Evolutionary conservation across 2,888 invertebrate species (phyloP), one percentile per base, ranked within the genome.

Genomic region (Eilema depressum): DNA sequence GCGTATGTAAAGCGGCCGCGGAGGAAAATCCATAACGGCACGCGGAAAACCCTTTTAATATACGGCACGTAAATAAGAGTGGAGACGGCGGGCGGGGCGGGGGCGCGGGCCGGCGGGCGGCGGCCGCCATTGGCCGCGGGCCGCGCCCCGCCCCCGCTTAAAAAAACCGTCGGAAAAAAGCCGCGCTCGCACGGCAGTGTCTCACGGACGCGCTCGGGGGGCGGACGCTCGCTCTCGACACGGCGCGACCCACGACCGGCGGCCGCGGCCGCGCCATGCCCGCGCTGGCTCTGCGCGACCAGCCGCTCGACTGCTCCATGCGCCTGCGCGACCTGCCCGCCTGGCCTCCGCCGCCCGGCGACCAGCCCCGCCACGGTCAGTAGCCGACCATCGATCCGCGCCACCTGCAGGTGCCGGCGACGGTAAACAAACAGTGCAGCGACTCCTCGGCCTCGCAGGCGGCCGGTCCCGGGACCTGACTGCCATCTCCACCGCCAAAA

Each of bases 231-330:
- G 86, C 85, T 82, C 86, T 85, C 82, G 90, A 89, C 87, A 92
- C 94, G 93, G 92, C 92, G 92, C 92, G 90, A 88, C 91, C 89
- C 86, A 86, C 90, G 91, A 95, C 96, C 96, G 94, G 96, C 96
- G 96, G 91, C 91, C 90, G 91, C 92, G 92, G 92, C 91, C 93
- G 95, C 91, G 96, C 95, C 87, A 96, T 96, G 96, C 97, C 96
- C 92, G 96, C 96, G 96, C 95, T 96, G 90, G 96, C 96, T 83
- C 95, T 96, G 88, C 91, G 95, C 96, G 91, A 93, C 89, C 97
- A 97, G 93, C 97, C 97, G 83, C 95, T 97, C 85, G 97, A 97
- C 95, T 97, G 97, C 94, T 97, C 97, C 90, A 97, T 97, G 96
- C 93, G 94, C 90, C 93, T 94, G 91, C 95, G 93, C 86, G 93